phyloP scores from a whole-genome alignment of 2,888 invertebrate genomes.

The Andrena haemorrhoa region DNA sequence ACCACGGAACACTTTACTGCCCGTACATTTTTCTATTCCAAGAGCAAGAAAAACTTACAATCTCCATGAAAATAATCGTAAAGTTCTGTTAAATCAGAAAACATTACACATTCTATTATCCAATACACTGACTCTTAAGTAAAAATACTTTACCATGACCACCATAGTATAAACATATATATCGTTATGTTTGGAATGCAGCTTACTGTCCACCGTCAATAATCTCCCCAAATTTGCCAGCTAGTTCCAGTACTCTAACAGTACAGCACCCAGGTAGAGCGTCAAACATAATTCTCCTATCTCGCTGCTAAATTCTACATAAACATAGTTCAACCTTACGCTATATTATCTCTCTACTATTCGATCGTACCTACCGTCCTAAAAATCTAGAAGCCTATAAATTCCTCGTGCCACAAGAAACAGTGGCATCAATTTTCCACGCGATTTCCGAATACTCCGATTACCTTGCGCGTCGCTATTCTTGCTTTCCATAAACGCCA shows the following conservation, averaged over 20 bases:
- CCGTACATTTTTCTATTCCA: too few species aligned
- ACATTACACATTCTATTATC: not conserved
- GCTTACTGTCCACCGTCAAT: constrained; percentile 87
- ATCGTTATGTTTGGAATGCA: constrained; percentile 86
- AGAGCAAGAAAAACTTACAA: too few species aligned
- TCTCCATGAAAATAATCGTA: not conserved
- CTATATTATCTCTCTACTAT: too few species aligned
- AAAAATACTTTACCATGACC: constrained; percentile 6
- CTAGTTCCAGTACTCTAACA: constrained; percentile 89
- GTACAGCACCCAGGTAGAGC: constrained; percentile 89
- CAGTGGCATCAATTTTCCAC: too few species aligned
- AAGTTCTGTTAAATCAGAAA: not conserved
- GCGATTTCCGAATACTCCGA: too few species aligned
- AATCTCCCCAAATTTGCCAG: constrained; percentile 89
- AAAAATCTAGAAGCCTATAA: too few species aligned
- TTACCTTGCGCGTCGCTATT: too few species aligned
- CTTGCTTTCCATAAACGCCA: too few species aligned
- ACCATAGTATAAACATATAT: constrained; percentile 22
- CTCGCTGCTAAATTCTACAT: constrained; percentile 7
- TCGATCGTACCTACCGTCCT: too few species aligned
- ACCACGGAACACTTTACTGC: too few species aligned
- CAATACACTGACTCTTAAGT: constrained; percentile 2
- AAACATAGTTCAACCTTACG: not conserved
- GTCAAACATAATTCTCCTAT: constrained; percentile 34
- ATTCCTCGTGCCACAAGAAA: too few species aligned